A percentile compares a stretch with the other conserved stretches of the same genome.
These are phyloP conservation scores for Sthenelais limicola DNA, from an alignment of 2,888 invertebrate genomes.

Conservation along the genomic window DNA sequence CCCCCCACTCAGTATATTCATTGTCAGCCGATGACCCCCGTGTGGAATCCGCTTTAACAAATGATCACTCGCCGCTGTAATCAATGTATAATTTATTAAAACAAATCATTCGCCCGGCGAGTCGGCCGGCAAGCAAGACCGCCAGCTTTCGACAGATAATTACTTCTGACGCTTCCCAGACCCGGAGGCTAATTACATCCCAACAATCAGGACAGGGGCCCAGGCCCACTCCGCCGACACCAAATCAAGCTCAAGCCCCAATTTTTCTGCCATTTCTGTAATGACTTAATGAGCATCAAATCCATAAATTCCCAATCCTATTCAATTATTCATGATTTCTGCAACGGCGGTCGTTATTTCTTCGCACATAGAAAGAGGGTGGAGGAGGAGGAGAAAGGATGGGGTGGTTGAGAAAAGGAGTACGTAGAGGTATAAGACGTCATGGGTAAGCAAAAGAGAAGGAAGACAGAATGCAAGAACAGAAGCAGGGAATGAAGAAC, in stretches of 20 bases:
- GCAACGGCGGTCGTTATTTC: conserved; percentile 18
- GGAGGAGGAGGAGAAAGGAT: background rate
- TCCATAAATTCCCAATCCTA: conserved; percentile 40
- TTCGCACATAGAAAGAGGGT: conserved; percentile 15
- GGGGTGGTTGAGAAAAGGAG: background rate
- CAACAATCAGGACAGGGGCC: conserved; percentile 10
- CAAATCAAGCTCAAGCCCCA: conserved; percentile 20
- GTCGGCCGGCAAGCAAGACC: background rate
- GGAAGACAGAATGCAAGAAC: too few species aligned
- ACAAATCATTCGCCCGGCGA: conserved; percentile 25
- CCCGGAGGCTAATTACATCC: conserved; percentile 10
- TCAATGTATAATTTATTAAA: conserved; percentile 39
- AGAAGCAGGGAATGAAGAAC: too few species aligned
- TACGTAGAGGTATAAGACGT: too few species aligned
- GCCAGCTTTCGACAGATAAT: conserved; percentile 32
- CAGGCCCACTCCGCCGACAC: conserved; percentile 1
- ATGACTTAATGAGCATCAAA: conserved; percentile 40
- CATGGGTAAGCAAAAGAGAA: too few species aligned
- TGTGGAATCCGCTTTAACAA: conserved; percentile 24
- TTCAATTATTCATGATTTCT: conserved; percentile 38
- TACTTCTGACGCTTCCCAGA: conserved; percentile 29
- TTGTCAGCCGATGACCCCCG: background rate
- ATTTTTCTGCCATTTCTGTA: conserved; percentile 36
- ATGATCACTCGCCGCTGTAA: conserved; percentile 30
- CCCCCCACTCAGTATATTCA: background rate